phyloP scores from a whole-genome alignment of 1,140 invertebrate species.

The Neuroterus valhalla region DNA sequence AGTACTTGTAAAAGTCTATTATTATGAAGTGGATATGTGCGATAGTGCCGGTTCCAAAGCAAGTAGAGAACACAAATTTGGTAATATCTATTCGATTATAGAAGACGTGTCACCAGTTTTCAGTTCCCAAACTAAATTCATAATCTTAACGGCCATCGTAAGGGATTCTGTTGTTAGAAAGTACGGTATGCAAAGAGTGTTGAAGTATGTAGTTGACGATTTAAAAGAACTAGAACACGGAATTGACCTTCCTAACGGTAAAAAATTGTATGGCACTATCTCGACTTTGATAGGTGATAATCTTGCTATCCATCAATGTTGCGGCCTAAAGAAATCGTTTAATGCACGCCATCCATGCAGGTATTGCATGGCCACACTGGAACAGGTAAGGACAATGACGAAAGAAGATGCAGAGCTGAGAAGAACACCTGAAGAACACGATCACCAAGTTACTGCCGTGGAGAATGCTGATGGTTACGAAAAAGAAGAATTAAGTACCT shows the following conservation, averaged over 20 bases:
- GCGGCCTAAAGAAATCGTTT: neutral
- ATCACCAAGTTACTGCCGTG: neutral
- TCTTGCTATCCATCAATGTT: neutral
- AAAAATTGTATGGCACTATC: neutral
- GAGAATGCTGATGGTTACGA: neutral
- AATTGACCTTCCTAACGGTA: neutral
- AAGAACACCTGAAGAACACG: neutral
- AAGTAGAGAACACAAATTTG: slow-evolving; percentile 2
- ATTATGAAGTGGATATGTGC: neutral
- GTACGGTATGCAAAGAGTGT: neutral
- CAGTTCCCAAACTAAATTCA: neutral
- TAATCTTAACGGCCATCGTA: neutral
- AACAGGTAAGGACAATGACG: slow-evolving; percentile 14
- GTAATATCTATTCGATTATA: neutral
- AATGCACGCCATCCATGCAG: neutral
- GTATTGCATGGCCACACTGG: neutral
- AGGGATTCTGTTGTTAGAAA: neutral
- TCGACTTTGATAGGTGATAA: neutral
- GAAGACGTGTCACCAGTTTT: slow-evolving; percentile 4
- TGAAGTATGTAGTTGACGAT: neutral
- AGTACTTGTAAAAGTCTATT: neutral
- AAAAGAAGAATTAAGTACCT: neutral
- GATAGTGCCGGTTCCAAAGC: slow-evolving; percentile 2
- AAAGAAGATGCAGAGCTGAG: neutral
- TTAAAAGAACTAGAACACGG: neutral